phyloP scores from a whole-genome alignment of 2,888 invertebrate genomes.

The Trypoxylon attenuatum region DNA sequence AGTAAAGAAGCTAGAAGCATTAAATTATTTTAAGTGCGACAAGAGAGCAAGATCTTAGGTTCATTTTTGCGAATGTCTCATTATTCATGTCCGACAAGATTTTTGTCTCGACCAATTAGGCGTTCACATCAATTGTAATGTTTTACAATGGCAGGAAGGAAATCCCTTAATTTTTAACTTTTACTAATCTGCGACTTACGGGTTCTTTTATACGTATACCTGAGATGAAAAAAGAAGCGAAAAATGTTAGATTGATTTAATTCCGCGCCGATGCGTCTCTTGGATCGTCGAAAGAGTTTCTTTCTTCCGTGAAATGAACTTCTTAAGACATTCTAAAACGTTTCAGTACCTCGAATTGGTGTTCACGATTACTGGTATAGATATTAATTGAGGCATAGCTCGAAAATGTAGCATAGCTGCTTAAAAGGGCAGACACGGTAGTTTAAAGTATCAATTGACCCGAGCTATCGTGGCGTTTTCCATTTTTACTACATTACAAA shows the following conservation, averaged over 20 bases:
- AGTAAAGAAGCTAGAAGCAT: neutral
- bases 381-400: neutral
- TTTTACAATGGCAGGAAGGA: neutral
- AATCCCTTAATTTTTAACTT: conserved; percentile 16
- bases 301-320: neutral
- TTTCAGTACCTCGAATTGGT: neutral
- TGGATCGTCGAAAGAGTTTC: neutral
- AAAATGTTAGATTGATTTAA: neutral
- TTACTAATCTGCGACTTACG: too few relatives aligned
- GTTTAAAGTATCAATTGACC: too few relatives aligned
- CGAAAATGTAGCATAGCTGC: neutral
- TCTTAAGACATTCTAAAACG: neutral
- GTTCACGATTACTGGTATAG: neutral
- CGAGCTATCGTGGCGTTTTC: neutral
- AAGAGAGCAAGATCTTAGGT: conserved; percentile 9
- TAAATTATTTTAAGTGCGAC: neutral
- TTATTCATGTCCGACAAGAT: conserved; percentile 16
- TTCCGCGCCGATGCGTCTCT: neutral
- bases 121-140: conserved; percentile 4
- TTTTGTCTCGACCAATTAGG: conserved; percentile 37
- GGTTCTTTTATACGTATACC: too few relatives aligned
- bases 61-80: conserved; percentile 27
- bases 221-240: too few relatives aligned
- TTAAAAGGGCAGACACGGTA: neutral
- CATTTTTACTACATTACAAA: too few relatives aligned